Conservation (phyloP, 2,797 vertebrate genomes). For the Fringilla coelebs region DNA sequence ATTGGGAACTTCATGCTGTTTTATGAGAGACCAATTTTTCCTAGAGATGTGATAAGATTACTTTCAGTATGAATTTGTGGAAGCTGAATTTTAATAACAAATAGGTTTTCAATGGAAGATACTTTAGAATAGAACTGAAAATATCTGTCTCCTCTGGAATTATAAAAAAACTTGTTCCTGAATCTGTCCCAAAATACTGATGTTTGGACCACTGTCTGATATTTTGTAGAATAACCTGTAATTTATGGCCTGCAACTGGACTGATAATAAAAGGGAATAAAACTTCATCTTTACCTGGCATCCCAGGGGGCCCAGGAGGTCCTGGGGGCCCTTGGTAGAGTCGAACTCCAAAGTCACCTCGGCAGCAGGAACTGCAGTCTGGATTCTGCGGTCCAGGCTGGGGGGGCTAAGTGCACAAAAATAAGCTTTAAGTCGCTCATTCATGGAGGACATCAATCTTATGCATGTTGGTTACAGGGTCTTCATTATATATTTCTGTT, state of each 20-base stretch:
- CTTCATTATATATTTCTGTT: constrained; percentile 3
- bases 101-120: background rate
- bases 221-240: background rate
- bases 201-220: background rate
- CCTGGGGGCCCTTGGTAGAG: constrained; percentile 78
- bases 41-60: background rate
- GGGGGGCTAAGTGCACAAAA: constrained; percentile 66
- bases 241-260: background rate
- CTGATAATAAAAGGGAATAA: background rate
- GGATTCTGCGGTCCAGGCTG: constrained; percentile 70
- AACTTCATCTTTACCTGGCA: constrained; percentile 75
- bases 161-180: background rate
- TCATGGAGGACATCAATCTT: background rate
- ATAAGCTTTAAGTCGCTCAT: constrained; percentile 8
- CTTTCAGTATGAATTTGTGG: background rate
- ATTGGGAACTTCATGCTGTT: background rate
- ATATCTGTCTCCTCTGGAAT: background rate
- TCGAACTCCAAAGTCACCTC: constrained; percentile 78
- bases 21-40: background rate
- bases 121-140: background rate
- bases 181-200: background rate
- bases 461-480: background rate
- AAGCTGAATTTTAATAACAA: background rate
- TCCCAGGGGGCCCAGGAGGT: constrained; percentile 77
- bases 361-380: constrained; percentile 79